Conservation (phyloP, 2,888 invertebrate species). For the Lordiphosa andalusiaca region DNA sequence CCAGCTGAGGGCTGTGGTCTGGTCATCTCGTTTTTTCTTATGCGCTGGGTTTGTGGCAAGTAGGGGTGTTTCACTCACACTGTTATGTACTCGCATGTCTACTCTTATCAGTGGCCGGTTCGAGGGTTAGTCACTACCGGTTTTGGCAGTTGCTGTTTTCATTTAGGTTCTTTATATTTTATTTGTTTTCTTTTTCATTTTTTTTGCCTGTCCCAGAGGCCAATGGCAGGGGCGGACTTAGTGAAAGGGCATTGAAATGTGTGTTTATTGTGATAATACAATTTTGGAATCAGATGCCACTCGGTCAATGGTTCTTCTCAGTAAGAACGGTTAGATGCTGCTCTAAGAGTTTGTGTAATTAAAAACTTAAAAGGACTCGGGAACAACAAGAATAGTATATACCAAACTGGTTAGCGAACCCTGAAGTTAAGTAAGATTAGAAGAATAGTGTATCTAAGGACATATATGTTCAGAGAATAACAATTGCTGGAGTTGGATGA, state of each 20-base stretch:
- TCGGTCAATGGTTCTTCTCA: too few relatives aligned
- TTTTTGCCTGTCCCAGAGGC: constrained; percentile 34
- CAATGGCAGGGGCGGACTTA: constrained; percentile 30
- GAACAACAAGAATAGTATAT: too few relatives aligned
- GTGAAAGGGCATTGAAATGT: constrained; percentile 2
- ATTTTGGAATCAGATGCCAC: neutral
- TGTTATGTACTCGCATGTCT: constrained; percentile 2
- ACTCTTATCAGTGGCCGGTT: constrained; percentile 51
- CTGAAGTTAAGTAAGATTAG: too few relatives aligned
- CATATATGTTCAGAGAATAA: too few relatives aligned
- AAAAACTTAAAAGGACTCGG: too few relatives aligned
- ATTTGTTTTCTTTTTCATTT: constrained; percentile 20
- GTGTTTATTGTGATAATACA: neutral
- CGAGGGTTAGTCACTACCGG: constrained; percentile 69
- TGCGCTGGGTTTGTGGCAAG: neutral
- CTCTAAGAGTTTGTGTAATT: too few relatives aligned
- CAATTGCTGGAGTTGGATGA: too few relatives aligned
- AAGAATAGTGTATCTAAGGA: too few relatives aligned
- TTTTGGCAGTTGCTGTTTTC: constrained; percentile 51
- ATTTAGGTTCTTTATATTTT: constrained; percentile 25
- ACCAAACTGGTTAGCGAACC: too few relatives aligned
- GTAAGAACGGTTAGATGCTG: too few relatives aligned
- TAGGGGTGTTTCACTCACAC: constrained; percentile 18
- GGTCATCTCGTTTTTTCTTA: constrained; percentile 39
- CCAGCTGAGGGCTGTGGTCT: constrained; percentile 9